Evolutionary conservation across 2,888 invertebrate species (phyloP).

Genomic region (Clusia tigrina): DNA sequence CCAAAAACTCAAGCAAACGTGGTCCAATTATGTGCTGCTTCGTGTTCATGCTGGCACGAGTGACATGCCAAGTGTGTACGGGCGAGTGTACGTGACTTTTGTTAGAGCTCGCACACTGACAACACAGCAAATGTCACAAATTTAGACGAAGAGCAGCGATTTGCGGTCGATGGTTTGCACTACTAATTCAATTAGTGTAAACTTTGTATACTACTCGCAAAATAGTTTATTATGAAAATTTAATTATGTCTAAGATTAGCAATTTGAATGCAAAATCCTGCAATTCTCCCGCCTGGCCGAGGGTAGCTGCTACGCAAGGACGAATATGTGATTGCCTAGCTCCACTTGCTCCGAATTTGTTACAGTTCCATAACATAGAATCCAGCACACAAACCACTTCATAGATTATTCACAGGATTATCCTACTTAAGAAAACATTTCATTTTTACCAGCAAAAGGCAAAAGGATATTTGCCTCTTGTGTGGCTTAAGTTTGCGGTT

Average conservation of each 20-base stretch:
- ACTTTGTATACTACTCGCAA: background rate
- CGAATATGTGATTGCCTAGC: too few species aligned
- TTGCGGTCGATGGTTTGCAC: background rate
- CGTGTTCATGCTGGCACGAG: background rate
- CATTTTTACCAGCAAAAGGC: background rate
- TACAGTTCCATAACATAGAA: background rate
- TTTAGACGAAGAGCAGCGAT: background rate
- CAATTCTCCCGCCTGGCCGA: too few species aligned
- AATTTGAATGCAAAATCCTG: too few species aligned
- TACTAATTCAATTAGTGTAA: background rate
- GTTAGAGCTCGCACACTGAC: background rate
- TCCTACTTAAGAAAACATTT: constrained; percentile 35
- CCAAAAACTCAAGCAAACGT: background rate
- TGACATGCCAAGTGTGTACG: background rate
- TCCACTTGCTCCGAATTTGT: too few species aligned
- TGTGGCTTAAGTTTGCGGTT: background rate
- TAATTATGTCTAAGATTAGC: constrained; percentile 58
- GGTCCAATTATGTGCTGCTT: too few species aligned
- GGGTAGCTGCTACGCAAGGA: too few species aligned
- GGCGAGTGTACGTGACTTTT: background rate
- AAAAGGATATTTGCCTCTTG: constrained; percentile 11
- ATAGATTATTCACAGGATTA: constrained; percentile 55
- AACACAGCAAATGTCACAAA: constrained; percentile 5
- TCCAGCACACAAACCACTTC: constrained; percentile 40
- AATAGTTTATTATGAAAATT: constrained; percentile 47